These are phyloP conservation scores for Leptinotarsa undecemlineata DNA, from an alignment of 1,140 invertebrate genomes.

Conservation along the genomic window DNA sequence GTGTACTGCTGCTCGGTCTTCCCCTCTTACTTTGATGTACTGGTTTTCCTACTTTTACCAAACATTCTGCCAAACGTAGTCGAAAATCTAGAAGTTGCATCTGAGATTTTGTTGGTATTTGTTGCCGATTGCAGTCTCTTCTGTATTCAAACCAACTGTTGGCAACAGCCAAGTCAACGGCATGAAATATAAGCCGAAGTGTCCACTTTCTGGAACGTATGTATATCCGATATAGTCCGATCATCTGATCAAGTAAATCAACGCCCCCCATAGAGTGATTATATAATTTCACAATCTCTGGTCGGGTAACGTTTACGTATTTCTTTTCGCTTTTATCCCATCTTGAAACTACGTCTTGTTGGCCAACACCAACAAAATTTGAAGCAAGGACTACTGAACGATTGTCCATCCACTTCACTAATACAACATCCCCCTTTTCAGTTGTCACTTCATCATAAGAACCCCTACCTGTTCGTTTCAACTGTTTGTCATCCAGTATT, in stretches of 20 bases:
- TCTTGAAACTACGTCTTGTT: constrained; percentile 50
- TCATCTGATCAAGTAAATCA: constrained; percentile 29
- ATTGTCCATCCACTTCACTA: constrained; percentile 56
- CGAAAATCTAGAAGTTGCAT: constrained; percentile 20
- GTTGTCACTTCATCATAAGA: constrained; percentile 53
- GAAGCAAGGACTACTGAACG: constrained; percentile 52
- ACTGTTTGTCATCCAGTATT: constrained; percentile 50
- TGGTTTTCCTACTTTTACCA: constrained; percentile 13
- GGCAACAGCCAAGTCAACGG: constrained; percentile 27
- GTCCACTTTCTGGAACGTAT: constrained; percentile 34
- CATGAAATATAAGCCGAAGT: constrained; percentile 27
- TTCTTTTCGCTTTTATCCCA: constrained; percentile 47
- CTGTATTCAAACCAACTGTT: constrained; percentile 32
- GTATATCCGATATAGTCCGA: constrained; percentile 26
- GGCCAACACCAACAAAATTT: constrained; percentile 55
- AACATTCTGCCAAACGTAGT: constrained; percentile 10
- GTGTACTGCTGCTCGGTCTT: constrained; percentile 16
- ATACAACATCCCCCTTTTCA: constrained; percentile 46
- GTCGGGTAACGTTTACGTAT: constrained; percentile 36
- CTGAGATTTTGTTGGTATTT: constrained; percentile 18
- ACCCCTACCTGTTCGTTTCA: constrained; percentile 51
- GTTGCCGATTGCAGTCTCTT: constrained; percentile 10
- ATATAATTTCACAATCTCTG: constrained; percentile 39
- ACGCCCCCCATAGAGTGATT: constrained; percentile 34
- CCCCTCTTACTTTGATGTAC: constrained; percentile 10